Percentiles rank a stretch among this genome's conserved stretches.
These are phyloP conservation scores for Eublepharis macularius DNA, from an alignment of 2,113 vertebrate genomes.

Conservation along the genomic window DNA sequence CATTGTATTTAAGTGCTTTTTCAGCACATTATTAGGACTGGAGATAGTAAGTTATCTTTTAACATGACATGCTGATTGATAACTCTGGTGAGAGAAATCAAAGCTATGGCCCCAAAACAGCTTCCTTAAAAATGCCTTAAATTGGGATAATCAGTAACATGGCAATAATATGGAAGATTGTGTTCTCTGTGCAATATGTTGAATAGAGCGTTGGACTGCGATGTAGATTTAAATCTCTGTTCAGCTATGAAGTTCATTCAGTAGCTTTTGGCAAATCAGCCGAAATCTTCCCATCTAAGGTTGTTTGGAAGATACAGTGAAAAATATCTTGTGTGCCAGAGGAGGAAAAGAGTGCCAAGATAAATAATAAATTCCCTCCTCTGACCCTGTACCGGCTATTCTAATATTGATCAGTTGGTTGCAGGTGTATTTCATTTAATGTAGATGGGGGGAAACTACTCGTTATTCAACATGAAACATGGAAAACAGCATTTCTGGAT, in stretches of 20 bases:
- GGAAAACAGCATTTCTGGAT: no score
- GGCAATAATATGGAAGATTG: conserved; percentile 7
- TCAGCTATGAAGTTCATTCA: neutral
- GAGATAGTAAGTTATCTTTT: neutral
- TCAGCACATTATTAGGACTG: neutral
- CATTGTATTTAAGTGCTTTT: neutral
- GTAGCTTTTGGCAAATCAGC: neutral
- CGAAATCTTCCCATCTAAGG: no score
- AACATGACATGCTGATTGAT: conserved; percentile 27
- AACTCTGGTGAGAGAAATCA: conserved; percentile 9
- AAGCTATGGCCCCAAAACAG: neutral
- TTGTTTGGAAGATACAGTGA: neutral
- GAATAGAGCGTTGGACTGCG: neutral
- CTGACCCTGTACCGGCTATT: neutral
- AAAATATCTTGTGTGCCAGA: neutral
- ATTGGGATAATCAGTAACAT: conserved; percentile 20
- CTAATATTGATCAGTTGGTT: neutral
- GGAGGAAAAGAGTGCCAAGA: neutral
- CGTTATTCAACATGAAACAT: no score
- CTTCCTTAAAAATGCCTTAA: conserved; percentile 37
- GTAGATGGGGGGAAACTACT: neutral
- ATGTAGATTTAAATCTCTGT: neutral
- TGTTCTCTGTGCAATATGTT: neutral
- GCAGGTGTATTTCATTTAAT: neutral
- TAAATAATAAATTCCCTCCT: neutral